Percentiles rank a stretch among this genome's conserved stretches.
These are phyloP conservation scores for Ailuropoda melanoleuca DNA, from an alignment of 2,113 vertebrate species.

Conservation along the genomic window DNA sequence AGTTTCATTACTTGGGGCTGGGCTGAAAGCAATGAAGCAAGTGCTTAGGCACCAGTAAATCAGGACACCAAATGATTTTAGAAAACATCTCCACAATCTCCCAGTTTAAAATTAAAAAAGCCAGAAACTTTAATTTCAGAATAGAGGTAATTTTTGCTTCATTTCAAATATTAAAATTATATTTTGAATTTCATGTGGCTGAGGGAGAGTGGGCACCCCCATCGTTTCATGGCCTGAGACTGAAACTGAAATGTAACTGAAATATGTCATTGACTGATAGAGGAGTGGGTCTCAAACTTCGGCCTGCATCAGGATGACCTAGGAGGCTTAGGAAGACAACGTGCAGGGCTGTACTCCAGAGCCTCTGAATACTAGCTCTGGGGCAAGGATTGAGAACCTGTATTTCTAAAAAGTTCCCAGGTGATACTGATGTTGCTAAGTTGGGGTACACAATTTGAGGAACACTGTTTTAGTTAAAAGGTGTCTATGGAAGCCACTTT, in stretches of 20 bases:
- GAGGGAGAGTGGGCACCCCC: background rate
- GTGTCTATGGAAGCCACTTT: background rate
- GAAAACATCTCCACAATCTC: background rate
- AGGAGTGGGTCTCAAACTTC: background rate
- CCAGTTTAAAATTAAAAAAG: background rate
- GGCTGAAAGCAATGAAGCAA: background rate
- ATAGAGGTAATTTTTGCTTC: background rate
- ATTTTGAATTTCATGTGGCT: background rate
- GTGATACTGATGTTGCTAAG: background rate
- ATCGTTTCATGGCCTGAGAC: background rate
- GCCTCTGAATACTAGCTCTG: background rate
- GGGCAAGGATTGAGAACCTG: background rate
- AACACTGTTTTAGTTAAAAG: background rate
- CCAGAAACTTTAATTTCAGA: background rate
- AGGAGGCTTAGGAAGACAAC: background rate
- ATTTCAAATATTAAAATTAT: background rate
- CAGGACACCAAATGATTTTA: background rate
- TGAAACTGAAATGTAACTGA: too few relatives aligned
- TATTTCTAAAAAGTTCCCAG: background rate
- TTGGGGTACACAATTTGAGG: background rate
- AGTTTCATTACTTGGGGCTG: background rate
- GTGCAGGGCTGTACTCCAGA: background rate
- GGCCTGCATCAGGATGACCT: background rate
- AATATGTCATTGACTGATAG: too few relatives aligned
- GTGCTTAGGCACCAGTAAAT: background rate